These are phyloP conservation scores for Machimus atricapillus DNA, from an alignment of 2,888 invertebrate species.

Conservation along the genomic window DNA sequence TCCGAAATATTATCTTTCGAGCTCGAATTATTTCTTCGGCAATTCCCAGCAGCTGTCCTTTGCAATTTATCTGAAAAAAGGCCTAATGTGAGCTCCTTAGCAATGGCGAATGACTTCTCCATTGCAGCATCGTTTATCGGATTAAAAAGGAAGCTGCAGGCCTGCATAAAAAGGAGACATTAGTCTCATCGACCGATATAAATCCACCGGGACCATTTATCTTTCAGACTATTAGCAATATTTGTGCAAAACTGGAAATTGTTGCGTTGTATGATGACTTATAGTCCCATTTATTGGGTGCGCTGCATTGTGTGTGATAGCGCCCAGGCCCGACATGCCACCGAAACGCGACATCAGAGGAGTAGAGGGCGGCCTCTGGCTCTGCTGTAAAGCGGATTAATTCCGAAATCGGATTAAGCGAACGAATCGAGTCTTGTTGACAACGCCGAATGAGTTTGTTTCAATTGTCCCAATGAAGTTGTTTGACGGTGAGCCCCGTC, in stretches of 20 bases:
- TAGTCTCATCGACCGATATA: neutral
- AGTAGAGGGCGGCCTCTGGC: neutral
- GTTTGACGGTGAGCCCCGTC: neutral
- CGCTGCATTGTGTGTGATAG: conserved; percentile 21
- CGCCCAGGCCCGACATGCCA: neutral
- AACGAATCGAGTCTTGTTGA: conserved; percentile 36
- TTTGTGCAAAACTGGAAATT: conserved; percentile 26
- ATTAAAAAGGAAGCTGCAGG: conserved; percentile 15
- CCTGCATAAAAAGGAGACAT: neutral
- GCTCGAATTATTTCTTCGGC: neutral
- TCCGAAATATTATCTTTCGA: neutral
- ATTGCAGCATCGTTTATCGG: conserved; percentile 6
- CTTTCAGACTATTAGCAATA: conserved; percentile 25
- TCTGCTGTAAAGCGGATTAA: conserved; percentile 39
- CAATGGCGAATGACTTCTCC: conserved; percentile 5
- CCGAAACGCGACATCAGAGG: neutral
- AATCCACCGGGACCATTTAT: conserved; percentile 9
- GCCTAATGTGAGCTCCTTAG: neutral
- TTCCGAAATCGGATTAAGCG: conserved; percentile 42
- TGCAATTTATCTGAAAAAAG: neutral
- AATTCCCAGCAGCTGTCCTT: neutral
- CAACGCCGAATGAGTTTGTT: conserved; percentile 18
- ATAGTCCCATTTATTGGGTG: conserved; percentile 7
- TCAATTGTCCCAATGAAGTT: conserved; percentile 22
- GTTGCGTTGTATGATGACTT: conserved; percentile 15